phyloP scores from a whole-genome alignment of 2,888 invertebrate species.

The Plebejus argus region DNA sequence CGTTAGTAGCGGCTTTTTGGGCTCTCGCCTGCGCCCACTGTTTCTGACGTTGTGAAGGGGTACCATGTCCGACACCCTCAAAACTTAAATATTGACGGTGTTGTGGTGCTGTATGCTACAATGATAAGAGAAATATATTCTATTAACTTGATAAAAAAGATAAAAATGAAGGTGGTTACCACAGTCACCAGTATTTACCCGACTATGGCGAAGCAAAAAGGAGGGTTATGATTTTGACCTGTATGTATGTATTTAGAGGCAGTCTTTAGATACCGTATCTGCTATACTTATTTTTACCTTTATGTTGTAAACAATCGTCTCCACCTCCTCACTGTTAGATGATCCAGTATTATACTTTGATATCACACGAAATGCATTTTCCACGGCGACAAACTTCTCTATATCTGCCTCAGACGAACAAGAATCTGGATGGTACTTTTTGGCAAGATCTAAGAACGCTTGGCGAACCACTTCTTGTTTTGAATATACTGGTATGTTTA shows the following conservation, averaged over 20 bases:
- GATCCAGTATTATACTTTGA: constrained; percentile 83
- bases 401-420: constrained; percentile 85
- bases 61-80: constrained; percentile 90
- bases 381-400: constrained; percentile 87
- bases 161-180: background rate
- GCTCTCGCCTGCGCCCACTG: constrained; percentile 87
- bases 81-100: constrained; percentile 91
- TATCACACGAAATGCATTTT: constrained; percentile 87
- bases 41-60: constrained; percentile 88
- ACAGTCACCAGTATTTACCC: background rate
- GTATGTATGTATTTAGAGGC: no score
- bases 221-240: no score
- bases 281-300: constrained; percentile 63
- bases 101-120: constrained; percentile 91
- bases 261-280: background rate
- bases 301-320: constrained; percentile 83
- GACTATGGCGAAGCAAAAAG: no score
- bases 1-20: constrained; percentile 83
- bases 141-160: background rate
- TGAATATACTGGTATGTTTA: constrained; percentile 84
- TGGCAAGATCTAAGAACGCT: constrained; percentile 88
- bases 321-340: constrained; percentile 76
- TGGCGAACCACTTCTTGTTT: constrained; percentile 86
- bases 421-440: constrained; percentile 92
- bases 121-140: constrained; percentile 32